Evolutionary conservation across 2,888 invertebrate genomes (phyloP), one percentile per base, ranked within the genome.

Genomic region (Graphium colonna): DNA sequence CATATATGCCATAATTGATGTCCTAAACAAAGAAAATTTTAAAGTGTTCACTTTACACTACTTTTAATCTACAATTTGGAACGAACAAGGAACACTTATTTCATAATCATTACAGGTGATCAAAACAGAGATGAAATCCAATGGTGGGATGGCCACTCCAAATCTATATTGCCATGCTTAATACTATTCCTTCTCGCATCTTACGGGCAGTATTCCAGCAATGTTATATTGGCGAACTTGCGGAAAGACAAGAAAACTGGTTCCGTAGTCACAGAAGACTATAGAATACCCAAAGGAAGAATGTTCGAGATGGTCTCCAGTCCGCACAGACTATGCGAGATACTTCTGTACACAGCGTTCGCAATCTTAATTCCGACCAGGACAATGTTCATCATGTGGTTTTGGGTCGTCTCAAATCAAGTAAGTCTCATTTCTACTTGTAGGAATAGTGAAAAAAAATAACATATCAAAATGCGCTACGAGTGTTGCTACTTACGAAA

Each of bases 351-450:
- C 66, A 67, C 92, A 0, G 82, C 91, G 3, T 71, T 95, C 9
- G 79, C 91, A 8, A 59, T 93, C 0, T 79, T 97, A 13, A 82
- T 96, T 26, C 92, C 92, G 56, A 89, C 91, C 1, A 93, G 92
- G 64, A 87, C 90, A 0, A 94, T 94, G 13, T 91, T 92, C 63
- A 93, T 91, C 60, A 90, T 95, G 8, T 92, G 93, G 53, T 59
- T 92, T 5, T 96, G 96, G 95, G 95, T 96, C 17, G 59, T 93
- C 10, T 79, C 84, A 8, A 96, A 96, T 85, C 97, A 97, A 92
- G 94, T 95, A 74, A 76, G 62, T 28, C 15, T 43, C 0, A 12
- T 40, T 13, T 26, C 10, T 16, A n/a, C 5, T 21, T 21, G 21
- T n/a, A n/a, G n/a, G n/a, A n/a, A n/a, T n/a, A n/a, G n/a, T n/a